phyloP scores from a whole-genome alignment of 2,888 invertebrate species.

The Lasioglossum calceatum region DNA sequence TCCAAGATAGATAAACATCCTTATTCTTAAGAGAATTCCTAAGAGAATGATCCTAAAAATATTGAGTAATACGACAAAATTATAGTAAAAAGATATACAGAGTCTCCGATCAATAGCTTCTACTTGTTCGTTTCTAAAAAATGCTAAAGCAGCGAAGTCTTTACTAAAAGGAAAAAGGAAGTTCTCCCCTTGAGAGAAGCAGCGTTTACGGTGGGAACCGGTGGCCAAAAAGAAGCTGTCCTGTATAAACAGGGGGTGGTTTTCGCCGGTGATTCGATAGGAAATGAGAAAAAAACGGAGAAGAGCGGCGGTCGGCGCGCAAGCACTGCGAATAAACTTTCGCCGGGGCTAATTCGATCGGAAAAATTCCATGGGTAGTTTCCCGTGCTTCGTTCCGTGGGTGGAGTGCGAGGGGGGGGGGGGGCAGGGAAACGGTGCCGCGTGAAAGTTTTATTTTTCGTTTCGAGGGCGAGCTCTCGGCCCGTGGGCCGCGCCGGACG shows the following conservation, averaged over 20 bases:
- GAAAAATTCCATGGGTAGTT: conserved; percentile 68
- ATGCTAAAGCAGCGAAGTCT: not conserved
- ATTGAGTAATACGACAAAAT: not conserved
- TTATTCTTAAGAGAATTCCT: too few relatives aligned
- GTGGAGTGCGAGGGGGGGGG: not conserved
- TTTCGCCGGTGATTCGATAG: conserved; percentile 46
- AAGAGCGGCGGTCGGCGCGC: conserved; percentile 19
- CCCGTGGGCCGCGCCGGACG: conserved; percentile 57
- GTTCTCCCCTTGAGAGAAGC: not conserved
- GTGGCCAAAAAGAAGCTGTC: conserved; percentile 38
- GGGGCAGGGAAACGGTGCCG: conserved; percentile 48
- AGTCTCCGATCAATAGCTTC: not conserved
- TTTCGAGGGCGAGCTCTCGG: conserved; percentile 53
- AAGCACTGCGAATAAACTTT: conserved; percentile 65
- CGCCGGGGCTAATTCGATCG: conserved; percentile 74
- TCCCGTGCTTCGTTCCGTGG: conserved; percentile 17
- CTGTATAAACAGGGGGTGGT: conserved; percentile 60
- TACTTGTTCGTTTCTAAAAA: not conserved
- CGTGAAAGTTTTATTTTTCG: conserved; percentile 72
- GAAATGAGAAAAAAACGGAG: conserved; percentile 50
- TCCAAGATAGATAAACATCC: too few relatives aligned
- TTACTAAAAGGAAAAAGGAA: not conserved
- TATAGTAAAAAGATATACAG: not conserved
- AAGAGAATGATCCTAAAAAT: not conserved
- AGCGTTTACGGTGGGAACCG: conserved; percentile 19